These are phyloP conservation scores for Channa argus DNA, from an alignment of 2,113 vertebrate species.

Conservation along the genomic window DNA sequence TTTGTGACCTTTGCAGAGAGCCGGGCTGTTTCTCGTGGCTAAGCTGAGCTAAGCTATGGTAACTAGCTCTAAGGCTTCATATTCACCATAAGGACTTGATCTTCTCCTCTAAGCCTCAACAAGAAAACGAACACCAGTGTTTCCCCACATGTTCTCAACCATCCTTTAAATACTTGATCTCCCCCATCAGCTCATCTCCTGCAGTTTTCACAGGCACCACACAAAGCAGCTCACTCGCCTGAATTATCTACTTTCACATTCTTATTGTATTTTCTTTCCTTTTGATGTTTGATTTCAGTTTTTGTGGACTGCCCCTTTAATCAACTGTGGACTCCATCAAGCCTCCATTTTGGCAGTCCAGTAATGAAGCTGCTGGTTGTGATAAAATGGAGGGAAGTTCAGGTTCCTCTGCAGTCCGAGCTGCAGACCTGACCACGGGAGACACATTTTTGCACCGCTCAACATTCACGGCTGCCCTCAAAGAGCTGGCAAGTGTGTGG, in stretches of 20 bases:
- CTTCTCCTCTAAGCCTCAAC: no score
- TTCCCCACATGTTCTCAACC: no score
- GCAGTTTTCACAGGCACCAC: neutral
- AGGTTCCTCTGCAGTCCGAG: constrained; percentile 56
- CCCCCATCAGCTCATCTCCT: no score
- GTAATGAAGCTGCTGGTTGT: constrained; percentile 78
- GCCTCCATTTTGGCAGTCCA: constrained; percentile 78
- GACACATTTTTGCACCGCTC: constrained; percentile 62
- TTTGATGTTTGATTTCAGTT: neutral
- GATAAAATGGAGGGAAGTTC: constrained; percentile 82
- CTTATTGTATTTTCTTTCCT: neutral
- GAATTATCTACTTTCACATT: no score
- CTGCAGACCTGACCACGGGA: constrained; percentile 57
- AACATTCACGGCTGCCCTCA: constrained; percentile 58
- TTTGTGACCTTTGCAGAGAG: no score
- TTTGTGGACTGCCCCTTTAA: constrained; percentile 67
- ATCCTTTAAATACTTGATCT: no score
- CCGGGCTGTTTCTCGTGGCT: no score
- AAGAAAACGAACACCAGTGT: no score
- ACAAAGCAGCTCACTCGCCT: no score
- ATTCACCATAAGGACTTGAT: no score
- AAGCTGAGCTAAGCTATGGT: no score
- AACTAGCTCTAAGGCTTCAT: no score
- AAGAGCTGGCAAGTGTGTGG: constrained; percentile 40
- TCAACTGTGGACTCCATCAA: constrained; percentile 71